Evolutionary conservation across 2,797 vertebrate genomes (phyloP), one percentile per base, ranked within the genome.

Genomic region (Acridotheres tristis): DNA sequence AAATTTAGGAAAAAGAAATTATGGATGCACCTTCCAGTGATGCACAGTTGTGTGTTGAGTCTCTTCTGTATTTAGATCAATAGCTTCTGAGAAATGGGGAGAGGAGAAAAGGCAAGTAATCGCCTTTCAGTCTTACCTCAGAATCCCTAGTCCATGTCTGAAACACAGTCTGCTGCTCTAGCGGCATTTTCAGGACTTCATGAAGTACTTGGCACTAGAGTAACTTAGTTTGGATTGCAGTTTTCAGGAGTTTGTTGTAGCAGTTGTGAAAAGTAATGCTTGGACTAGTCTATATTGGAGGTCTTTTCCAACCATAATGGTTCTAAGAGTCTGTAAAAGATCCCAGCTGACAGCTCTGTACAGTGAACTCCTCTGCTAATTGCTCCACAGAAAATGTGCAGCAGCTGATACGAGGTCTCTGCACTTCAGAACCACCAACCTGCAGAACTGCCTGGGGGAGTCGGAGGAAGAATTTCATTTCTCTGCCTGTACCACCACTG

Each of bases 231-330:
- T 73, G 36, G 32, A 8, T 34, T 38, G n/a, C 12, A 9, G 19
- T 69, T 82, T 84, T 59, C 45, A 29, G 47, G 71, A 27, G 5
- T 11, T 65, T 76, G 36, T 45, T 65, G 36, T 22, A 66, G 59
- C 17, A 13, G 4, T 26, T 45, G 23, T 50, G 48, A 66, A 79
- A 79, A 42, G 15, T 5, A 8, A 21, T n/a, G 47, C 54, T 36
- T 17, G 9, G 30, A 12, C 19, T 59, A 0, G 0, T 27, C 11
- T 54, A 0, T 6, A 36, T 43, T 21, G 11, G 55, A 20, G 36
- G 32, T 38, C 27, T 55, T 75, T 62, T 50, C 48, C 48, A 43
- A 1, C 32, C 3, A 0, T 18, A 29, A 15, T 50, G 42, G 16
- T 50, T 43, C 32, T n/a, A 4, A 42, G 69, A 27, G 10, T 36